Evolutionary conservation across 1,140 invertebrate genomes (phyloP).

Genomic region (Trichonephila clavata): DNA sequence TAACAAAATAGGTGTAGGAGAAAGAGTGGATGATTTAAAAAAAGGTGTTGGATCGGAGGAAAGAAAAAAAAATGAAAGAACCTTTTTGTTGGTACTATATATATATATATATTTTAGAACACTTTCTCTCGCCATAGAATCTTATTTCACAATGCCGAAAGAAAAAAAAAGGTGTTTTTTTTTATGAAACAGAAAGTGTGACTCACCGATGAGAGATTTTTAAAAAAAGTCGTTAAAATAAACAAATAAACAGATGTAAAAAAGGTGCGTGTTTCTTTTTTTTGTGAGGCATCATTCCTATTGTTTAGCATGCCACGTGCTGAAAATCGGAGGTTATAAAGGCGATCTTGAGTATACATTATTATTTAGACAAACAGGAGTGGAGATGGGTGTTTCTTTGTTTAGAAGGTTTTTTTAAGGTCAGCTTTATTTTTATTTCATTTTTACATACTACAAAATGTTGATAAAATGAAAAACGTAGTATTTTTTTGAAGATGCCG

Average conservation of each 20-base stretch:
- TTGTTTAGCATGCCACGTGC: not conserved
- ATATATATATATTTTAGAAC: too few species aligned
- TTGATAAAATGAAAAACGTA: not conserved
- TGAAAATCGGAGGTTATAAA: conserved; percentile 21
- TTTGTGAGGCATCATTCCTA: not conserved
- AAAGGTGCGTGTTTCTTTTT: conserved; percentile 6
- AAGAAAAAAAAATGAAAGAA: not conserved
- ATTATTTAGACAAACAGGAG: conserved; percentile 31
- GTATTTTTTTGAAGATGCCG: conserved; percentile 1
- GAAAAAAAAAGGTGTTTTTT: too few species aligned
- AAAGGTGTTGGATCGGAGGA: not conserved
- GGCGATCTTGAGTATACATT: conserved; percentile 18
- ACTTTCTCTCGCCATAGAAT: too few species aligned
- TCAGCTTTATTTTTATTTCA: conserved; percentile 17
- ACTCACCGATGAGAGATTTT: not conserved
- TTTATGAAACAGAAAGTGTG: not conserved
- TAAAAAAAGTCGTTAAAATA: conserved; percentile 13
- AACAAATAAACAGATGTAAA: conserved; percentile 36
- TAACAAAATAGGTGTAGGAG: not conserved
- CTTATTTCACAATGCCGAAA: too few species aligned
- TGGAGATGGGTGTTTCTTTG: conserved; percentile 22
- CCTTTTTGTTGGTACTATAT: not conserved
- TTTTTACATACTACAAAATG: not conserved
- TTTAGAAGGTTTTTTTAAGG: conserved; percentile 1
- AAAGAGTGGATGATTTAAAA: not conserved